Base-by-base conservation (phyloP, 1,140 invertebrate genomes). In the Drosophila sulfurigaster region DNA sequence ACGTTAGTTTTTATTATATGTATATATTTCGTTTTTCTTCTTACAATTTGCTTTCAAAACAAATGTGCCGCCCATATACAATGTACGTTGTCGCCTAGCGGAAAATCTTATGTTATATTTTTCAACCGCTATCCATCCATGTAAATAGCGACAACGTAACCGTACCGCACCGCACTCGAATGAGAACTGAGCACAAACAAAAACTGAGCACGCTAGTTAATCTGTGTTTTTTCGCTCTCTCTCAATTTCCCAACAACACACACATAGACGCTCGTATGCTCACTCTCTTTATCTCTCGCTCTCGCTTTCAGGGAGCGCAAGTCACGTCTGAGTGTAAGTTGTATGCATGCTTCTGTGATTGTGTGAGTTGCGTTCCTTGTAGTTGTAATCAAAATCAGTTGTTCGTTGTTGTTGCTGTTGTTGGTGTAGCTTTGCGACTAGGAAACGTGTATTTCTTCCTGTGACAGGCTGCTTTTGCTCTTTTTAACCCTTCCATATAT, bases 371-470 rank as follows among this genome's bases (percentile, higher is more conserved):
- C 67, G 66, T 68, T 77, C 70, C 63, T 77, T 77, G 75, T 77
- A 77, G 60, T 78, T 78, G 75, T 74, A 74, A 78, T 78, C 75
- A 78, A 78, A 78, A 78, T 78, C 75, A 78, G 70, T 78, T 78
- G 70, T 81, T 76, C 77, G 85, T 85, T 86, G 79, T 77, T 79
- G 76, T 69, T 78, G 81, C 72, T 57, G 80, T 70, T 68, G 73
- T 74, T 79, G 73, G 63, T 62, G 80, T 65, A 73, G 62, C 68
- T 83, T 56, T 51, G 65, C 48, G 64, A 82, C 86, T 89, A 89
- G 85, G 83, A 89, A 90, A 90, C 85, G 86, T 89, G 85, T 89
- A 90, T 89, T 89, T 89, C 86, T 88, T 88, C 83, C 83, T 87
- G 83, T 74, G 82, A 82, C 81, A 74, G 72, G 72, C 76, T 75